Percentiles rank a stretch among this genome's conserved stretches.
These are phyloP conservation scores for Callyntrura guangdongensis DNA, from an alignment of 2,888 invertebrate species.

Conservation along the genomic window DNA sequence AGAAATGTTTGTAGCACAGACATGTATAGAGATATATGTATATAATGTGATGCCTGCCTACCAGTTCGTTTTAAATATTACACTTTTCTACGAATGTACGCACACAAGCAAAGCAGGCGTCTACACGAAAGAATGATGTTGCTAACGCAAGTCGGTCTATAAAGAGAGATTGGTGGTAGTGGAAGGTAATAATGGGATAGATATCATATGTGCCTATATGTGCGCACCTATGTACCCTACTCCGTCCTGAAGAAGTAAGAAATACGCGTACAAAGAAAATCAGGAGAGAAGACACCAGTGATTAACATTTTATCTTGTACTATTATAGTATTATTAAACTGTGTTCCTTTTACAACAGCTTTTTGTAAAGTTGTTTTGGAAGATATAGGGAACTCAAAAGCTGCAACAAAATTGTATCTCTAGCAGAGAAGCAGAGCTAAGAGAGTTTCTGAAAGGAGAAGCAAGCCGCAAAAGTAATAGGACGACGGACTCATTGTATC, in stretches of 20 bases:
- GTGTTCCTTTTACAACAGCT: constrained; percentile 59
- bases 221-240: background rate
- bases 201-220: background rate
- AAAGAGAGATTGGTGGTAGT: background rate
- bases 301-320: constrained; percentile 8
- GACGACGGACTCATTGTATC: constrained; percentile 70
- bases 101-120: constrained; percentile 35
- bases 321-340: constrained; percentile 41
- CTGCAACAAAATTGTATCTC: constrained; percentile 30
- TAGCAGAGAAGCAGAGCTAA: background rate
- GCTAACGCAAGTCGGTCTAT: background rate
- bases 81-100: constrained; percentile 6
- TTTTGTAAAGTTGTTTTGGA: background rate
- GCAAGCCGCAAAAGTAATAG: constrained; percentile 60
- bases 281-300: constrained; percentile 23
- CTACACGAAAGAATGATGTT: background rate
- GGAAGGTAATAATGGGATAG: constrained; percentile 27
- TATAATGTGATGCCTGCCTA: constrained; percentile 20
- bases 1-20: background rate
- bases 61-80: background rate
- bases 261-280: too few species aligned
- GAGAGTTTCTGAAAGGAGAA: background rate
- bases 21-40: constrained; percentile 53
- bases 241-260: too few species aligned
- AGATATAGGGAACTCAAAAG: background rate